Evolutionary conservation across 2,888 invertebrate genomes (phyloP).

Genomic region (Elegia similella): DNA sequence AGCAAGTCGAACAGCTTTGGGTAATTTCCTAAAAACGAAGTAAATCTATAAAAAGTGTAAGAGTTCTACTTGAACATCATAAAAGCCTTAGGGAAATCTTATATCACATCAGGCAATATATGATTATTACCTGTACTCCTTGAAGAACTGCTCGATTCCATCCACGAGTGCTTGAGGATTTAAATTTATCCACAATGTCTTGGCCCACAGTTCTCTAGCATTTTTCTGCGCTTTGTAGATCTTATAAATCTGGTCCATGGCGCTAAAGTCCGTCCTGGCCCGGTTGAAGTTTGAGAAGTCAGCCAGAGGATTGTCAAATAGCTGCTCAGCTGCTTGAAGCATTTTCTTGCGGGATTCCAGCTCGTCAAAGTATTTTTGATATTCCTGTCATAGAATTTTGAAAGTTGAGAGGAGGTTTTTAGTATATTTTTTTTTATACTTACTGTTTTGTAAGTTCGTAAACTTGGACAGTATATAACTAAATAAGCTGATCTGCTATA

Average conservation of each 20-base stretch:
- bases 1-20: slow-evolving; percentile 82
- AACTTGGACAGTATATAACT: no score
- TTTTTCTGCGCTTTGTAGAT: slow-evolving; percentile 90
- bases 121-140: slow-evolving; percentile 82
- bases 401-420: neutral
- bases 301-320: slow-evolving; percentile 93
- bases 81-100: no score
- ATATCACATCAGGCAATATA: neutral
- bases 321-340: slow-evolving; percentile 86
- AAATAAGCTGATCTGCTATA: no score
- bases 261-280: slow-evolving; percentile 83
- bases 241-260: slow-evolving; percentile 87
- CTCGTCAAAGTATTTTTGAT: slow-evolving; percentile 83
- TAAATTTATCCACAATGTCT: slow-evolving; percentile 93
- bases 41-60: no score
- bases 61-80: no score
- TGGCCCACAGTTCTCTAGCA: slow-evolving; percentile 91
- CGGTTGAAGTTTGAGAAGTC: slow-evolving; percentile 89
- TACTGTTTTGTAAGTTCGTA: no score
- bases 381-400: slow-evolving; percentile 71
- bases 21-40: slow-evolving; percentile 79
- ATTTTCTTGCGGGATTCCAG: slow-evolving; percentile 84
- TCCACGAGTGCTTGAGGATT: slow-evolving; percentile 92
- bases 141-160: slow-evolving; percentile 92
- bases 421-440: no score